phyloP scores from a whole-genome alignment of 1,140 invertebrate genomes.

The Euwallacea fornicatus region DNA sequence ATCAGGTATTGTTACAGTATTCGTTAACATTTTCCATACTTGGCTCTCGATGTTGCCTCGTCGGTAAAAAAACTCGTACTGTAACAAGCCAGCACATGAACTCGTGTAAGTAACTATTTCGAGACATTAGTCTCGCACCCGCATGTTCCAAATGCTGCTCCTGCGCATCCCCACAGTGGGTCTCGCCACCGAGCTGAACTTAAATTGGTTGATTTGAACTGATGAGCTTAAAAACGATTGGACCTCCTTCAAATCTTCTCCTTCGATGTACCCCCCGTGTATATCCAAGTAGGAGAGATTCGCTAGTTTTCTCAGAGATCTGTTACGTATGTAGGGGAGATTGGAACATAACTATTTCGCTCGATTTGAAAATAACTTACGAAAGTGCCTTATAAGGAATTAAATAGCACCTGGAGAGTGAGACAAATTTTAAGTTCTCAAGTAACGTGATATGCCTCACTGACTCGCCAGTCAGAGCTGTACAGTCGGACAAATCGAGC shows the following conservation, averaged over 20 bases:
- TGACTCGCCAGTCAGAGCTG: conserved; percentile 64
- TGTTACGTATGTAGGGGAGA: conserved; percentile 17
- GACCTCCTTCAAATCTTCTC: conserved; percentile 45
- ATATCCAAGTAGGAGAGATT: conserved; percentile 50
- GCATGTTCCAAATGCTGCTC: conserved; percentile 85
- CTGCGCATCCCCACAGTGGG: conserved; percentile 83
- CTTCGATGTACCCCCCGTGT: conserved; percentile 51
- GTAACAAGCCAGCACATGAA: too few relatives aligned
- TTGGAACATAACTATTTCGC: background rate
- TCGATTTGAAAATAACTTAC: conserved; percentile 54
- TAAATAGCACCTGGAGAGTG: conserved; percentile 81
- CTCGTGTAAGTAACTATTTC: too few relatives aligned
- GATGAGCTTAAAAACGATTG: conserved; percentile 49
- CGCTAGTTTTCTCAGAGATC: conserved; percentile 44
- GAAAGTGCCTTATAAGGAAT: conserved; percentile 65
- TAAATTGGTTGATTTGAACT: conserved; percentile 68
- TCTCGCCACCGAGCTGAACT: conserved; percentile 79
- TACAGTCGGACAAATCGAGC: conserved; percentile 84
- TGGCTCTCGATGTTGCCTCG: too few relatives aligned
- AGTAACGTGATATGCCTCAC: conserved; percentile 66
- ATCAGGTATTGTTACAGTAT: too few relatives aligned
- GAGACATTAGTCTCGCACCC: conserved; percentile 72
- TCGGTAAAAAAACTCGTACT: too few relatives aligned
- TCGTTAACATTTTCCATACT: too few relatives aligned
- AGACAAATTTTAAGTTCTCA: conserved; percentile 75